phyloP scores from a whole-genome alignment of 2,888 invertebrate species.

The Lepidochitona cinerea region DNA sequence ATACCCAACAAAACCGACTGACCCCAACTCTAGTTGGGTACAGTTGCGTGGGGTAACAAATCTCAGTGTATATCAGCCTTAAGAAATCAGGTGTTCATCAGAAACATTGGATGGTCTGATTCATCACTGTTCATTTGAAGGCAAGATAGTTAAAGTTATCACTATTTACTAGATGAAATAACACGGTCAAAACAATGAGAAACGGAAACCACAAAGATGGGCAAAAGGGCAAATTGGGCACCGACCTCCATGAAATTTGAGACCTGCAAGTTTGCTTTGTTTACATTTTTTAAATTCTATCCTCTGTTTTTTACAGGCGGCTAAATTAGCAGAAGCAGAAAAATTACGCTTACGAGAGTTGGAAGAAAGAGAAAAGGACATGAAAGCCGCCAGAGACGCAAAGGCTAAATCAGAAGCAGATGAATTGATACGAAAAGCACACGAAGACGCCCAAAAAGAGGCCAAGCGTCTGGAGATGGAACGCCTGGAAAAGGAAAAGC shows the following conservation, averaged over 20 bases:
- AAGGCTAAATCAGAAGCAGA: slow-evolving; percentile 4
- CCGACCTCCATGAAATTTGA: not conserved
- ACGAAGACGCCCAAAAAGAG: slow-evolving; percentile 16
- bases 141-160: too few species aligned
- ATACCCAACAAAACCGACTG: too few species aligned
- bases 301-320: not conserved
- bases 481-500: not conserved
- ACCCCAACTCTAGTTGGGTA: too few species aligned
- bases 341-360: slow-evolving; percentile 24
- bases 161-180: too few species aligned
- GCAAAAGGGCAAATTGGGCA: too few species aligned
- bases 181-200: too few species aligned
- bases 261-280: not conserved
- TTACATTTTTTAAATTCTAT: not conserved
- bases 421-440: slow-evolving; percentile 14
- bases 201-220: too few species aligned
- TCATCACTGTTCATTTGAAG: too few species aligned
- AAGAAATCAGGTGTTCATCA: too few species aligned
- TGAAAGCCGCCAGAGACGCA: not conserved
- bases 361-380: slow-evolving; percentile 15
- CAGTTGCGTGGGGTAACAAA: too few species aligned
- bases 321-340: slow-evolving; percentile 25
- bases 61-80: too few species aligned
- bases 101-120: too few species aligned
- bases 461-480: not conserved